Base-by-base conservation (phyloP, 2,113 vertebrate genomes). In the Sapayoa aenigma region DNA sequence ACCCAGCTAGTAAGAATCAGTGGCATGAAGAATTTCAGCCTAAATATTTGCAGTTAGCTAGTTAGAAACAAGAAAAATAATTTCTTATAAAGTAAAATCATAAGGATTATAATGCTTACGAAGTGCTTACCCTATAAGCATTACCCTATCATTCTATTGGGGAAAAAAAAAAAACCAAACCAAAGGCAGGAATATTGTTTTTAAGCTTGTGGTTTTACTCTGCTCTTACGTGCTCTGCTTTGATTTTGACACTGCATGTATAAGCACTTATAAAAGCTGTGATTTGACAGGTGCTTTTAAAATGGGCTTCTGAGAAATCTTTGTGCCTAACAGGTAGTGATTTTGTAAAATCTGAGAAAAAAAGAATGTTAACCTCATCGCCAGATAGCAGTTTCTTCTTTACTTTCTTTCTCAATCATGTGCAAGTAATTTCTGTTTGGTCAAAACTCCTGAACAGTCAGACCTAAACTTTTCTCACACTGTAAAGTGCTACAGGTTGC, bases 371-470 rank as follows among this genome's bases (percentile, higher is more conserved):
- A 76, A 72, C 50, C 76, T 92, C 83, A 82, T 59, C 41, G 86
- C 17, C 46, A 94, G 59, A 20, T 59, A 78, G 9, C 35, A 68
- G 53, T 59, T 84, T 86, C 52, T 73, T 85, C 55, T 93, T 72
- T 44, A 28, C 74, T 95, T 87, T 91, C 81, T 93, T 96, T 96
- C 56, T 86, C 86, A 86, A 77, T 92, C 67, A 84, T 56, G 31
- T 59, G 33, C 52, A 75, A 67, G 47, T 24, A 62, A 42, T 63
- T 92, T 90, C 83, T 84, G 41, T 87, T 84, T 85, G 85, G 52
- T 90, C 84, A 72, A 72, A 96, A 94, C 65, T 93, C 76, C 65
- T 93, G 39, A 94, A 81, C 68, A 92, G 76, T 96, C 93, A 96
- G 67, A 95, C 56, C 69, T 84, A 84, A 95, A 92, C 68, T 91